Conservation (phyloP, 2,113 vertebrate genomes). For the Dicerorhinus sumatrensis region DNA sequence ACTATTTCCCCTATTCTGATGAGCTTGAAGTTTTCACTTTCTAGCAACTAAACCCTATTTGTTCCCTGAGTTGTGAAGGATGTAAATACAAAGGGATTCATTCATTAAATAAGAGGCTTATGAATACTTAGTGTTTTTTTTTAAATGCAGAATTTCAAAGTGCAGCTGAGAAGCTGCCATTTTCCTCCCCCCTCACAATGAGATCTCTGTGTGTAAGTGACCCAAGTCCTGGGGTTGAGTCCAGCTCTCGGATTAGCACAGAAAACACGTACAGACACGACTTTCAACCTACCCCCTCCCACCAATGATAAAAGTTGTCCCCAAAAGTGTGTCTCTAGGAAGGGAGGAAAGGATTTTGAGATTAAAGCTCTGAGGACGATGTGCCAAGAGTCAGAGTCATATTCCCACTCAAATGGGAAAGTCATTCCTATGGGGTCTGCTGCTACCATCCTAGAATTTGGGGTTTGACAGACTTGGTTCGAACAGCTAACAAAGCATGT, state of each 20-base stretch:
- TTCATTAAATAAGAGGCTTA: slow-evolving; percentile 92
- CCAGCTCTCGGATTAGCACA: slow-evolving; percentile 90
- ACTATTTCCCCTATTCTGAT: slow-evolving; percentile 73
- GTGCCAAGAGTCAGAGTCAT: slow-evolving; percentile 54
- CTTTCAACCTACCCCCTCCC: slow-evolving; percentile 74
- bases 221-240: slow-evolving; percentile 88
- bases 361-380: slow-evolving; percentile 39
- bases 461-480: slow-evolving; percentile 43
- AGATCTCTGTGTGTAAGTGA: slow-evolving; percentile 89
- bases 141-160: slow-evolving; percentile 89
- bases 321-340: slow-evolving; percentile 65
- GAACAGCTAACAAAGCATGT: background rate
- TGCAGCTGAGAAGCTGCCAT: slow-evolving; percentile 87
- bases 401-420: background rate
- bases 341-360: slow-evolving; percentile 56
- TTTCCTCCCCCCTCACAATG: slow-evolving; percentile 88
- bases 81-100: slow-evolving; percentile 90
- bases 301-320: slow-evolving; percentile 70
- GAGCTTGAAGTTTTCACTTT: slow-evolving; percentile 88
- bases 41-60: slow-evolving; percentile 88
- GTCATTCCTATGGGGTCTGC: background rate
- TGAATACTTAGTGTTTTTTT: slow-evolving; percentile 88
- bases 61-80: slow-evolving; percentile 88
- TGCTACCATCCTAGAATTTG: background rate
- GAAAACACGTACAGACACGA: slow-evolving; percentile 86